Percentiles rank a stretch among this genome's conserved stretches.
These are phyloP conservation scores for Folsomia candida DNA, from an alignment of 2,888 invertebrate species.

Conservation along the genomic window DNA sequence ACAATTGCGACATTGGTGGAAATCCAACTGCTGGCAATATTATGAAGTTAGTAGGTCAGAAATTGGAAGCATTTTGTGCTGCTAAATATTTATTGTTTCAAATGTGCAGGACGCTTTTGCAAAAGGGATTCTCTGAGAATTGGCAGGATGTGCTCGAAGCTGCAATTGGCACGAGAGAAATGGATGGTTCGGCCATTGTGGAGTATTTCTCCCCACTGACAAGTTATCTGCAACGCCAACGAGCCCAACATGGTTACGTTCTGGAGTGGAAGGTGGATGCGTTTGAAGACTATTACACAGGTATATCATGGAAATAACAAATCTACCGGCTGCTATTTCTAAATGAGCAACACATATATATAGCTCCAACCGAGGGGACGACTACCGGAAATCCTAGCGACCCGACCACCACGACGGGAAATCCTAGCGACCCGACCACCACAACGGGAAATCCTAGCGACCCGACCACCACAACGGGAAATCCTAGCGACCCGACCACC, in stretches of 20 bases:
- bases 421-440: background rate
- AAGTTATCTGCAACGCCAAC: constrained; percentile 73
- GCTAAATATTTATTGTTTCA: background rate
- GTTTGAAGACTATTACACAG: constrained; percentile 8
- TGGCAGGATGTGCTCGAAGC: constrained; percentile 84
- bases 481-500: background rate
- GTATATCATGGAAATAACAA: background rate
- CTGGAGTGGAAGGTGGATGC: constrained; percentile 66
- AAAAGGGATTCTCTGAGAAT: constrained; percentile 57
- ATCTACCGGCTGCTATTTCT: too few relatives aligned
- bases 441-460: background rate
- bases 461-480: background rate
- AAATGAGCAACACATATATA: background rate
- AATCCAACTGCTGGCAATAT: constrained; percentile 40
- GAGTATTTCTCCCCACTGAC: constrained; percentile 79
- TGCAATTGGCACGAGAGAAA: constrained; percentile 67
- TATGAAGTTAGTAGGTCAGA: constrained; percentile 37
- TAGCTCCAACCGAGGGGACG: background rate
- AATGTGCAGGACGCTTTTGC: constrained; percentile 43
- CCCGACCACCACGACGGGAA: background rate
- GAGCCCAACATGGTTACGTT: constrained; percentile 62
- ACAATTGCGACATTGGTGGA: constrained; percentile 56
- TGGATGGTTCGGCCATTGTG: constrained; percentile 73
- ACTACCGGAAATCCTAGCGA: background rate
- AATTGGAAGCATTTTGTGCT: background rate